A percentile compares a stretch with the other conserved stretches of the same genome.
Evolutionary conservation across 2,113 vertebrate genomes (phyloP).

Genomic region (Grammomys surdaster): DNA sequence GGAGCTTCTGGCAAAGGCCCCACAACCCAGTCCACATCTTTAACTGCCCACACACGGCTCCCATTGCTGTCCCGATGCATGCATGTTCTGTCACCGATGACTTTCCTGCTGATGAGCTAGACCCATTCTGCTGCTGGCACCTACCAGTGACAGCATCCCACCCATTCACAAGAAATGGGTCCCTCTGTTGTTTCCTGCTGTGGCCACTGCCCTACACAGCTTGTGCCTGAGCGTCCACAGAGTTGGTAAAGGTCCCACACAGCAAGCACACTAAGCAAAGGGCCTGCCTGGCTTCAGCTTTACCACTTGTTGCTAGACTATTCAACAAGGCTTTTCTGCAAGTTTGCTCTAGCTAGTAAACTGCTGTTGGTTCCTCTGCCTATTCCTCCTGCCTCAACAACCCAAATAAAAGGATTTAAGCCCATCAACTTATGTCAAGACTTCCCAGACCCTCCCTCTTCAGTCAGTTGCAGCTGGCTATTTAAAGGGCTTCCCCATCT

Average conservation of each 20-base stretch:
- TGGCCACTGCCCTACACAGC: fast-evolving
- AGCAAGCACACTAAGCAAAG: not conserved
- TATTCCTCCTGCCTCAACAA: not conserved
- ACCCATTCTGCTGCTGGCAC: not conserved
- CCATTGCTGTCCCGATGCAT: not conserved
- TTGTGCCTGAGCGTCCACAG: fast-evolving
- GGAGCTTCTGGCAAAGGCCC: not conserved
- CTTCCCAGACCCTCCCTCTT: not conserved
- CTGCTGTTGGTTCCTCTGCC: not conserved
- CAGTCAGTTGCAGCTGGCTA: fast-evolving
- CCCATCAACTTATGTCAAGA: too few relatives aligned
- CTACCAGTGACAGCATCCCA: fast-evolving
- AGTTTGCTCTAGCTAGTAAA: not conserved
- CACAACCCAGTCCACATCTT: not conserved
- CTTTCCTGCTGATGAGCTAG: not conserved
- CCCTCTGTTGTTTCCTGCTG: not conserved
- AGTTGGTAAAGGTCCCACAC: not conserved
- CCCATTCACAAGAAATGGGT: fast-evolving
- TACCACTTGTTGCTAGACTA: not conserved
- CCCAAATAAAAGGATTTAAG: not conserved
- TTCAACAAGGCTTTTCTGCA: not conserved
- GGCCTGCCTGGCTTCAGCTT: not conserved
- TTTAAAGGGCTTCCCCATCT: fast-evolving
- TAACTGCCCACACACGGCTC: not conserved
- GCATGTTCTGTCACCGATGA: not conserved